Evolutionary conservation across 2,888 invertebrate species (phyloP).

Genomic region (Caenorhabditis becei): DNA sequence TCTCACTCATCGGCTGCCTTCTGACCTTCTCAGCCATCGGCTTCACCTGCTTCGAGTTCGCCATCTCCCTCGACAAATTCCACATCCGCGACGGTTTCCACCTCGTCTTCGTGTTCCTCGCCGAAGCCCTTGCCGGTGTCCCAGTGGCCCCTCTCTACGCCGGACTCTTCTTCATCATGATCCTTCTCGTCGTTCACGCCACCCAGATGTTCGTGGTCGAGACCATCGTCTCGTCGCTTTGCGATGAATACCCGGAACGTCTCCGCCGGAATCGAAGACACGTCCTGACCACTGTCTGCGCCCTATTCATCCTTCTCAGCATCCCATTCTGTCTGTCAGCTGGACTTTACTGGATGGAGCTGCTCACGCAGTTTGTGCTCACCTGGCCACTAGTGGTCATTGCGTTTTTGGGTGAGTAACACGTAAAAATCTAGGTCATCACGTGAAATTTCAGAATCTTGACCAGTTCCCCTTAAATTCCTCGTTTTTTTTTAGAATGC

Average conservation of each 20-base stretch:
- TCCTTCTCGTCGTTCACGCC: slow-evolving; percentile 78
- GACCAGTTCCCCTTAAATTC: no score
- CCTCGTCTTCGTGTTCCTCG: slow-evolving; percentile 91
- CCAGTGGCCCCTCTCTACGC: slow-evolving; percentile 91
- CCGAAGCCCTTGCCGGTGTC: slow-evolving; percentile 88
- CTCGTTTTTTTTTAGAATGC: slow-evolving; percentile 83
- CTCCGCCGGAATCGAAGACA: slow-evolving; percentile 79
- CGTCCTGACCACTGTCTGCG: slow-evolving; percentile 75
- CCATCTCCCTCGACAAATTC: slow-evolving; percentile 84
- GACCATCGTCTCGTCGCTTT: slow-evolving; percentile 84
- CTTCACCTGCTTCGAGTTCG: slow-evolving; percentile 88
- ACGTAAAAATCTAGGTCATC: not conserved
- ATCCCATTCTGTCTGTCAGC: slow-evolving; percentile 80
- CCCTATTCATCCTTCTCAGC: slow-evolving; percentile 77
- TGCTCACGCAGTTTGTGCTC: slow-evolving; percentile 84
- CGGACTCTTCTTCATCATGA: slow-evolving; percentile 88
- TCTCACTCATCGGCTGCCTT: slow-evolving; percentile 89
- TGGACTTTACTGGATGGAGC: slow-evolving; percentile 84
- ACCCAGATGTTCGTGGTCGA: slow-evolving; percentile 81
- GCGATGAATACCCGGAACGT: slow-evolving; percentile 84
- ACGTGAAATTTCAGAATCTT: no score
- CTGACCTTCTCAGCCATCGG: slow-evolving; percentile 91
- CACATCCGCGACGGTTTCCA: slow-evolving; percentile 78
- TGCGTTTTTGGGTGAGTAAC: slow-evolving; percentile 83
- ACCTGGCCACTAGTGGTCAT: slow-evolving; percentile 84